Evolutionary conservation across 2,888 invertebrate genomes (phyloP), one percentile per base, ranked within the genome.

Genomic region (Cryptocheilus praepositus): DNA sequence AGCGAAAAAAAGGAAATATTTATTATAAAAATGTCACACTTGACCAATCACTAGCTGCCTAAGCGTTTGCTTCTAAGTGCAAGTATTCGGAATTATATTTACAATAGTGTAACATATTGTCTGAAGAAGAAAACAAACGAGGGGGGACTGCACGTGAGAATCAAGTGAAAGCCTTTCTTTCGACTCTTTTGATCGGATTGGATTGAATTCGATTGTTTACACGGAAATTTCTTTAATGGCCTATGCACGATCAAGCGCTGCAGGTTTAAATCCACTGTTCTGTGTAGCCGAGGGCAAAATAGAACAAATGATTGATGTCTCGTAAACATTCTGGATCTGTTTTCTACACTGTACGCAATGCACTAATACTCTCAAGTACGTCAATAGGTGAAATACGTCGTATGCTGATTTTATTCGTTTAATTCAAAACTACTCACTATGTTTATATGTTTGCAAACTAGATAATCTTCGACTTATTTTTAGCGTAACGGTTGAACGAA

Each of bases 11-110:
- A 49, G 52, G 19, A 61, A 61, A 60, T 49, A 61, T 74, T 75
- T 72, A 76, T 66, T 71, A 73, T 77, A 73, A 71, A 76, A 81
- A 83, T 79, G 80, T 84, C 82, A 85, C 80, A 84, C 81, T 83
- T 82, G 88, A 88, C 87, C 87, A 88, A 88, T 86, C 86, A 85
- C 84, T 87, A 86, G 85, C 85, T 88, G 87, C 87, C 86, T 85
- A 82, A 84, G 82, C 81, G 80, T 83, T 83, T 84, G 83, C 84
- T 86, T 86, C 67, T 81, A 77, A 72, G 77, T 72, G 77, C 64
- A 74, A 77, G 73, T 76, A 73, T 64, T 77, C 56, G 69, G 73
- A 73, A 64, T 79, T 77, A 76, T 69, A 74, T 67, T 74, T 72
- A 75, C 49, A 58, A 73, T 73, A 73, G 72, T 67, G 66, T 70